Evolutionary conservation across 2,797 vertebrate species (phyloP), one percentile per base, ranked within the genome.

Genomic region (Epinephelus coioides): DNA sequence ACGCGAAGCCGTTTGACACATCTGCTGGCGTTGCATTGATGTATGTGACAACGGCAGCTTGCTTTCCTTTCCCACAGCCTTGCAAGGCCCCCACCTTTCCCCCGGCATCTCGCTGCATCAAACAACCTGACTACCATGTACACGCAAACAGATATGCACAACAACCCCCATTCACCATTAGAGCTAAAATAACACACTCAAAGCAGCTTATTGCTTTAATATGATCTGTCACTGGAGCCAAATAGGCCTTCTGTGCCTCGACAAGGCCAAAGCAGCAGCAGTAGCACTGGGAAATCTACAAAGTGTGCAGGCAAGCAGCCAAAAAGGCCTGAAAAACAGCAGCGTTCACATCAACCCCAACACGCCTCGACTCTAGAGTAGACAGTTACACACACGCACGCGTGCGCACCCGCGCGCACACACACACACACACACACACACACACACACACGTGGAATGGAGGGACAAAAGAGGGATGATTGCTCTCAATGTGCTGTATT

Each of bases 1-100:
- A 94, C 17, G 27, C 51, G 2, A 67, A 94, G 86, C 76, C 88
- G 90, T 94, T 94, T 94, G 90, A 93, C 94, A 94, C 91, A 90
- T 94, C 90, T 92, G 91, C 88, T 92, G 87, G 83, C 49, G 84
- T 88, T 43, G 89, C 84, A 86, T 84, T 90, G 88, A 92, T 88
- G 89, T 86, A 88, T 78, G 89, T 87, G 88, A 91, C 89, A 91
- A 90, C 76, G 40, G 73, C 79, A 79, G 85, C 75, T 87, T 70
- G 76, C 87, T 81, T 91, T 92, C 87, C 89, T 93, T 92, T 95
- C 92, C 89, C 93, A 94, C 93, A 90, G 82, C 19, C 78, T 54
- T 78, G 87, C 7, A 7, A 88, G 86, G 74, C 78, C 87, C 80
- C 86, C 85, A 77, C 83, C 82, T 79, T 72, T 57, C 82, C 60